Evolutionary conservation across 2,888 invertebrate genomes (phyloP), one percentile per base, ranked within the genome.

Genomic region (Alsophila aescularia): DNA sequence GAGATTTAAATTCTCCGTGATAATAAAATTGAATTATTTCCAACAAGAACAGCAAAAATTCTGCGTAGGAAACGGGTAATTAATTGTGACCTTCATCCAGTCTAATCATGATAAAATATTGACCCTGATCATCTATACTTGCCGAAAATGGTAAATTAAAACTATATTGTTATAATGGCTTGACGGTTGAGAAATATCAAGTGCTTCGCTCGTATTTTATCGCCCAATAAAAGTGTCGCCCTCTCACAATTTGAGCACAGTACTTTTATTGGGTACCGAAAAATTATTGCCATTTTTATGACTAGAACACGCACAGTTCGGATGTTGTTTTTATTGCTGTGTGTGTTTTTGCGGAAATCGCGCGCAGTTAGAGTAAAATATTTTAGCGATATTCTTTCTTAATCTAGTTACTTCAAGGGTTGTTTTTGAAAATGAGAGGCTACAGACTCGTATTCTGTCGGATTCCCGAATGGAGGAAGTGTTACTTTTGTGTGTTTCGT

Each of bases 241-340:
- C 73, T 75, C 74, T 77, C 79, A 79, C 78, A 85, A 80, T 85
- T 84, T 77, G 67, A 70, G 69, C 71, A 41, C 68, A 69, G 69
- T 67, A 53, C 70, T 77, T 79, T 81, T 82, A 79, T 81, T 75
- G 72, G 72, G 61, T 68, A 70, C 68, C 64, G 60, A 51, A 72
- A 72, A 80, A 78, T 81, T 83, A 84, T 81, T 79, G 82, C 77
- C 72, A 75, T 75, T 85, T 86, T 86, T 83, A 82, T 79, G 69
- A 67, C 73, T 67, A 67, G 72, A 69, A 64, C 70, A 74, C 72
- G 72, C 63, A 73, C 72, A 67, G 73, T 73, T 73, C 58, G 73
- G 72, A 73, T 73, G 63, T 66, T 64, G 69, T 67, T 70, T 75
- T 74, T 72, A 74, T 72, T 64, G 58, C 31, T 24, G 24, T 27